phyloP scores from a whole-genome alignment of 2,113 vertebrate species.

The Peucedramus taeniatus region DNA sequence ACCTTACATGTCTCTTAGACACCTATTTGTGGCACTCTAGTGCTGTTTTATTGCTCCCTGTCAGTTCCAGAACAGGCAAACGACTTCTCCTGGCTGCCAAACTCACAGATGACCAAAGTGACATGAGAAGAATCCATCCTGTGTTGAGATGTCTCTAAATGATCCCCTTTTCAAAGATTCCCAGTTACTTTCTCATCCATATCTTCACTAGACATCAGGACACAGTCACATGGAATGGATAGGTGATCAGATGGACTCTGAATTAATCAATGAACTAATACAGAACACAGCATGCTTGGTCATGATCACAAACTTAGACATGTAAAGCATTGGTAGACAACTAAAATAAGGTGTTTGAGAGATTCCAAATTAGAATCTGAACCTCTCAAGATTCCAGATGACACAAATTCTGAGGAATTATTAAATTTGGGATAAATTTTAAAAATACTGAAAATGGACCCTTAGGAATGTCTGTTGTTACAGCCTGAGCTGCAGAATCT shows the following conservation, averaged over 20 bases:
- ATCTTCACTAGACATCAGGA: background rate
- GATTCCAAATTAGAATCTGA: background rate
- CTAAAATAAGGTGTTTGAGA: background rate
- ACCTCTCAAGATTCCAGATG: background rate
- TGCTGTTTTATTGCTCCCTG: background rate
- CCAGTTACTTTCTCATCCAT: background rate
- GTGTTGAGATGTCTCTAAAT: background rate
- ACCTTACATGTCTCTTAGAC: background rate
- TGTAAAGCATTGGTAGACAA: background rate
- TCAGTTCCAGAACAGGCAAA: background rate
- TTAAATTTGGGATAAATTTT: background rate
- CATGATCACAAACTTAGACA: background rate
- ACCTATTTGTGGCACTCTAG: background rate
- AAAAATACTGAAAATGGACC: background rate
- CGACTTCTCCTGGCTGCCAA: background rate
- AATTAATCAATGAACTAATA: background rate
- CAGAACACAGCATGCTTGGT: background rate
- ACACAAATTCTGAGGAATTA: background rate
- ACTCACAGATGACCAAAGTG: background rate
- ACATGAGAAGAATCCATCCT: background rate
- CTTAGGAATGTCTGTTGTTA: background rate
- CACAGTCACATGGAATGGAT: rapidly evolving
- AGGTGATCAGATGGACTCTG: background rate
- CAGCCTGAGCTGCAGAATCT: background rate
- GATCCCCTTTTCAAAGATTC: background rate